Evolutionary conservation across 2,797 vertebrate species (phyloP), one percentile per base, ranked within the genome.

Genomic region (Alauda arvensis): DNA sequence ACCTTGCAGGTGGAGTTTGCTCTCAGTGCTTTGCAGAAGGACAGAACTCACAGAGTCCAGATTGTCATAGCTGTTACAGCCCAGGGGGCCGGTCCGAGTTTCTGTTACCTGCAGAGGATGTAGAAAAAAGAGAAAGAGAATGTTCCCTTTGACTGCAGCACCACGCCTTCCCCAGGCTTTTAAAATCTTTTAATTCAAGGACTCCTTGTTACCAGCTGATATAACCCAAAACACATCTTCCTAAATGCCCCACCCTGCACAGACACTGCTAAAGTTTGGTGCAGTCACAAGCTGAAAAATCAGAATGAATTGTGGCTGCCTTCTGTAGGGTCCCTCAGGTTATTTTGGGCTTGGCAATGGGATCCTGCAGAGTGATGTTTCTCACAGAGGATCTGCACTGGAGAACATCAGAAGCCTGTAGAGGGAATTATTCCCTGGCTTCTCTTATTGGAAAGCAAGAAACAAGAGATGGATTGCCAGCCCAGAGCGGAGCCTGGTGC

Each of bases 21-120:
- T 99, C 97, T 99, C 99, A 11, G 98, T 99, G 97, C 99, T 99
- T 97, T 99, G 99, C 93, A 99, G 98, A 86, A 99, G 98, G 96
- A 99, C 98, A 4, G 99, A 99, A 97, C 99, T 99, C 93, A 99
- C 99, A 34, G 99, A 99, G 98, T 99, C 99, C 97, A 99, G 98
- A 98, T 99, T 99, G 97, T 99, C 99, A n/a, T 99, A 99, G 97
- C 98, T 99, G 96, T 99, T 99, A 97, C 99, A 99, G 92, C 99
- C 99, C 96, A 99, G 96, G 8, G 99, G 99, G 70, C 99, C 99
- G 1, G 99, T 99, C 89, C 99, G 98, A 65, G 99, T 99, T 97
- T 99, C 99, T 37, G 99, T 99, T 95, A 99, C 99, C 99, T 99
- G 71, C 8, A 59, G 55, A 45, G 62, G 53, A 66, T 76, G 51